A percentile compares a stretch with the other conserved stretches of the same genome.
phyloP scores from a whole-genome alignment of 2,888 invertebrate genomes.

The Cataglyphis rosenhaueri region DNA sequence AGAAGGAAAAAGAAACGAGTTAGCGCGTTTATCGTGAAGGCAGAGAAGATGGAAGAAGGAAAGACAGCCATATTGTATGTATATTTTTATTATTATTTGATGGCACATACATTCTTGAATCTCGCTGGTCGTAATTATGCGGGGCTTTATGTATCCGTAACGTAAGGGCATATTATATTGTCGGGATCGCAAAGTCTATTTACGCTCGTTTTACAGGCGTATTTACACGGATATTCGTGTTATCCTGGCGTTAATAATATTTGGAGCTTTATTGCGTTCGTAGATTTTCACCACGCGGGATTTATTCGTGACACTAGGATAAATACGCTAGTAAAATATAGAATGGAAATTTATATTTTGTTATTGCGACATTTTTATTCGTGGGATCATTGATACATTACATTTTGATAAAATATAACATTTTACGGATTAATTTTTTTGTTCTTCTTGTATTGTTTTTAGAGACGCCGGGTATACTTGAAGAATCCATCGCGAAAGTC shows the following conservation, averaged over 20 bases:
- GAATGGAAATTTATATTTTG: conserved; percentile 33
- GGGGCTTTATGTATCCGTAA: not conserved
- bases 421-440: not conserved
- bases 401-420: not conserved
- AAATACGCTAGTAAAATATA: conserved; percentile 16
- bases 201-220: conserved; percentile 31
- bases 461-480: not conserved
- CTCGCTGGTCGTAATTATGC: conserved; percentile 33
- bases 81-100: conserved; percentile 29
- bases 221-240: conserved; percentile 36
- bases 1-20: not conserved
- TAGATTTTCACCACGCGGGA: conserved; percentile 31
- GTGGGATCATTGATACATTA: not conserved
- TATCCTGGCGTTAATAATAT: conserved; percentile 39
- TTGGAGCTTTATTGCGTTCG: conserved; percentile 27
- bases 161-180: conserved; percentile 14
- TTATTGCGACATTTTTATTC: conserved; percentile 12
- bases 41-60: not conserved
- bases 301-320: conserved; percentile 39
- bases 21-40: not conserved
- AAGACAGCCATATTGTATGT: not conserved
- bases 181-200: conserved; percentile 28
- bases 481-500: conserved; percentile 1
- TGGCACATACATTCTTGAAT: conserved; percentile 17
- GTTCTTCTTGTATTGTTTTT: not conserved